Evolutionary conservation across 2,888 invertebrate species (phyloP).

Genomic region (Lochmaea capreae): DNA sequence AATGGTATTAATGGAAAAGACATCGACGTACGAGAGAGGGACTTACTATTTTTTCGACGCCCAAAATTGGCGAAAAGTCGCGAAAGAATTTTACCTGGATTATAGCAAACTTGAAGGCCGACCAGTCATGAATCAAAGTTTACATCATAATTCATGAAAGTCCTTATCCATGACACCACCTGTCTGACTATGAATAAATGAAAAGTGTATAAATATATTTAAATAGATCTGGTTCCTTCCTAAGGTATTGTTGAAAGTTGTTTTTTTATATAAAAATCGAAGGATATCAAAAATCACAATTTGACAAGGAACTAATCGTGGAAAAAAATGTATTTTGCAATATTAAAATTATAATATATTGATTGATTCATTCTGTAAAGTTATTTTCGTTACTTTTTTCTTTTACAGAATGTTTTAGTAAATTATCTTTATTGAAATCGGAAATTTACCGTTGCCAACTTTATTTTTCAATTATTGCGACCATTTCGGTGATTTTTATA

Average conservation of each 20-base stretch:
- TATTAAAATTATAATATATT: conserved; percentile 5
- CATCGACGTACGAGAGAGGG: conserved; percentile 95
- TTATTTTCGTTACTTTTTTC: conserved; percentile 6
- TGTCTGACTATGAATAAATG: conserved; percentile 61
- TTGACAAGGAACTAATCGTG: background rate
- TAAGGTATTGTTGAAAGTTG: conserved; percentile 8
- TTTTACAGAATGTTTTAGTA: background rate
- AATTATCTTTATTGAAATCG: no score
- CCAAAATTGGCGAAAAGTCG: conserved; percentile 95
- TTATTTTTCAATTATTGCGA: no score
- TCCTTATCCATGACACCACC: conserved; percentile 56
- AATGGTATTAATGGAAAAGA: conserved; percentile 94
- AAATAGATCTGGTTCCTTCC: conserved; percentile 13
- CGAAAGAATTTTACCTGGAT: conserved; percentile 98
- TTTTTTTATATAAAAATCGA: background rate
- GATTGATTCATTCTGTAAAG: conserved; percentile 1
- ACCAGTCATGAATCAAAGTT: conserved; percentile 78
- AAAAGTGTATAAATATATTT: conserved; percentile 64
- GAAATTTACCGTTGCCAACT: no score
- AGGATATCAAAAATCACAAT: background rate
- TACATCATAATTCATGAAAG: conserved; percentile 53
- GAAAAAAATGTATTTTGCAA: conserved; percentile 7
- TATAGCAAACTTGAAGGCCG: conserved; percentile 98
- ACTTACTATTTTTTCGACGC: conserved; percentile 99
- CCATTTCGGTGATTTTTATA: no score